These are phyloP conservation scores for Drosophila dunni DNA, from an alignment of 1,140 invertebrate genomes.

Conservation along the genomic window DNA sequence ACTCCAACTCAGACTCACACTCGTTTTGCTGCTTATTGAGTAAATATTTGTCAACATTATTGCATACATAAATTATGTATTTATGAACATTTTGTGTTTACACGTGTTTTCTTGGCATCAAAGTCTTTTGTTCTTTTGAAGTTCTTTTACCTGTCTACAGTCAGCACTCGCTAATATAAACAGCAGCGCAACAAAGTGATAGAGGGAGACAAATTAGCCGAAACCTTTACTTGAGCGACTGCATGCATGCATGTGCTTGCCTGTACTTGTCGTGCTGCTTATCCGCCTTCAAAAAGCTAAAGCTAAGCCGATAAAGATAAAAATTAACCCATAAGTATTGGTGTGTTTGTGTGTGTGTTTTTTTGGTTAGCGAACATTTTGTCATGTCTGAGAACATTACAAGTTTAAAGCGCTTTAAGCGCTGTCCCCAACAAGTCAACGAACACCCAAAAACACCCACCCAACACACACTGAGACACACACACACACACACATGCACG, in stretches of 20 bases:
- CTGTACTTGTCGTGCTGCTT: slow-evolving; percentile 20
- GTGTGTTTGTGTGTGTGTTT: slow-evolving; percentile 16
- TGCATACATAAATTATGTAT: slow-evolving; percentile 11
- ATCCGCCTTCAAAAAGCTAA: slow-evolving; percentile 36
- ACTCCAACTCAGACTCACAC: not conserved
- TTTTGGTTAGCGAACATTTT: slow-evolving; percentile 40
- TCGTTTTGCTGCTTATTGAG: slow-evolving; percentile 11
- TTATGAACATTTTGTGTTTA: not conserved
- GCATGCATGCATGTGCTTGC: not conserved
- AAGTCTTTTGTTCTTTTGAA: not conserved
- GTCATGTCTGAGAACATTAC: slow-evolving; percentile 59
- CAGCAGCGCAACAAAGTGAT: not conserved
- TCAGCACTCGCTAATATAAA: not conserved
- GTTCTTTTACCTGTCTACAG: slow-evolving; percentile 3
- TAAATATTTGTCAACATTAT: slow-evolving; percentile 47
- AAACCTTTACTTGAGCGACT: slow-evolving; percentile 18
- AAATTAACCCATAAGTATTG: slow-evolving; percentile 21
- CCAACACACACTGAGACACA: not conserved
- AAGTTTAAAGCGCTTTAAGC: slow-evolving; percentile 67
- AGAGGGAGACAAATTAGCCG: not conserved
- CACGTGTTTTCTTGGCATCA: slow-evolving; percentile 8
- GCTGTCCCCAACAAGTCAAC: slow-evolving; percentile 11
- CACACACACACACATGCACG: not conserved
- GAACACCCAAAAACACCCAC: slow-evolving; percentile 5
- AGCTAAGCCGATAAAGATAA: slow-evolving; percentile 72